Percentiles rank a stretch among this genome's conserved stretches.
These are phyloP conservation scores for Myiotriccus ornatus DNA, from an alignment of 2,797 vertebrate genomes.

Conservation along the genomic window DNA sequence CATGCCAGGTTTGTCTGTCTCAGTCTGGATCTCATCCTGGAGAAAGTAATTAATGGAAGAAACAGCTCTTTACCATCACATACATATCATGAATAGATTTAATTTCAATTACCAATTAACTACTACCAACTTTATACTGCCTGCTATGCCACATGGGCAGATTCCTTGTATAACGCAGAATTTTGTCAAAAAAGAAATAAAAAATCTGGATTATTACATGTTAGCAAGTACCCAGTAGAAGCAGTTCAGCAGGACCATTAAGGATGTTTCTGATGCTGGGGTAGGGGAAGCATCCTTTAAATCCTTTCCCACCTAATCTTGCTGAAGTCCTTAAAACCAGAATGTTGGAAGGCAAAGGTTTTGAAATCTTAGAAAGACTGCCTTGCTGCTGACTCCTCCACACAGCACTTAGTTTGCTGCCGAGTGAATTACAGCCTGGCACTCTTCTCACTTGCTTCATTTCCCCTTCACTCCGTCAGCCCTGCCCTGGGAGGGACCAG, in stretches of 20 bases:
- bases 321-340: background rate
- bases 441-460: background rate
- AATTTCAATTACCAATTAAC: background rate
- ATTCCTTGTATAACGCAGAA: background rate
- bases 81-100: background rate
- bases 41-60: background rate
- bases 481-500: background rate
- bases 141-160: background rate
- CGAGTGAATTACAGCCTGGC: background rate
- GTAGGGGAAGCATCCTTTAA: background rate
- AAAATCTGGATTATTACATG: background rate
- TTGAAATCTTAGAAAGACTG: background rate
- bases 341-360: background rate
- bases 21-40: background rate
- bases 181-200: background rate
- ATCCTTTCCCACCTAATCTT: background rate
- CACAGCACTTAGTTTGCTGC: background rate
- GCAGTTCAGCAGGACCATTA: background rate
- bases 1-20: background rate
- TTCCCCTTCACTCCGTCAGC: background rate
- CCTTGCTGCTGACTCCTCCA: background rate
- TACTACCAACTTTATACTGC: background rate
- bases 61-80: background rate
- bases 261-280: background rate
- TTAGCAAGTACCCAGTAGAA: background rate